A percentile compares a stretch with the other conserved stretches of the same genome.
phyloP scores from a whole-genome alignment of 2,113 vertebrate species.

The Stigmatopora argus region DNA sequence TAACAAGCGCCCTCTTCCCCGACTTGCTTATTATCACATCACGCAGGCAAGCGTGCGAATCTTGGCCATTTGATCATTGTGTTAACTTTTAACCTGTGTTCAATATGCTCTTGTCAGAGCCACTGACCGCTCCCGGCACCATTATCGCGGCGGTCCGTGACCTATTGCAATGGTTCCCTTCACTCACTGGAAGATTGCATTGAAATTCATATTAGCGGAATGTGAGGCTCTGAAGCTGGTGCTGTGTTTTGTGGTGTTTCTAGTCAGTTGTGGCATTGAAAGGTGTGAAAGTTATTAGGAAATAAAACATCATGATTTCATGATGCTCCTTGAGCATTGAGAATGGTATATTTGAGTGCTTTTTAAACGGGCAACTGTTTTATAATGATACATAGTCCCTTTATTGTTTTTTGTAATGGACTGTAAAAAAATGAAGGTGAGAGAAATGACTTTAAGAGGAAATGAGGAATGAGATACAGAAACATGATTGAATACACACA shows the following conservation, averaged over 20 bases:
- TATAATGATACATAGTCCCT: too few species aligned
- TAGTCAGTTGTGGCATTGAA: not conserved
- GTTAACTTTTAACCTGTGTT: constrained; percentile 65
- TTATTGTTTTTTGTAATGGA: too few species aligned
- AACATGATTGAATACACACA: too few species aligned
- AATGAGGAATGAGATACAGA: too few species aligned
- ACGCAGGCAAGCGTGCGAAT: not conserved
- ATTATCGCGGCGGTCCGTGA: constrained; percentile 62
- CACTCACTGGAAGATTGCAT: constrained; percentile 62
- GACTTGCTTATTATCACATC: constrained; percentile 2
- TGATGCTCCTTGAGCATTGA: too few species aligned
- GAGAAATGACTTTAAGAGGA: too few species aligned
- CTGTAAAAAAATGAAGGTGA: too few species aligned
- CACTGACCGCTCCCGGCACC: constrained; percentile 43
- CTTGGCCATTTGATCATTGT: constrained; percentile 54
- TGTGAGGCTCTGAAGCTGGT: constrained; percentile 37
- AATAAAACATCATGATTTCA: too few species aligned
- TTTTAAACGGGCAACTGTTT: too few species aligned
- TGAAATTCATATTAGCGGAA: constrained; percentile 65
- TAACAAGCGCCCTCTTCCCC: not conserved
- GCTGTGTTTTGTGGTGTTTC: too few species aligned
- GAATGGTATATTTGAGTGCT: too few species aligned
- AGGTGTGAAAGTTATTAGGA: too few species aligned
- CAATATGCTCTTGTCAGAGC: constrained; percentile 51
- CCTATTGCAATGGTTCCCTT: constrained; percentile 66